Evolutionary conservation across 2,888 invertebrate species (phyloP), one percentile per base, ranked within the genome.

Genomic region (Urechis unicinctus): DNA sequence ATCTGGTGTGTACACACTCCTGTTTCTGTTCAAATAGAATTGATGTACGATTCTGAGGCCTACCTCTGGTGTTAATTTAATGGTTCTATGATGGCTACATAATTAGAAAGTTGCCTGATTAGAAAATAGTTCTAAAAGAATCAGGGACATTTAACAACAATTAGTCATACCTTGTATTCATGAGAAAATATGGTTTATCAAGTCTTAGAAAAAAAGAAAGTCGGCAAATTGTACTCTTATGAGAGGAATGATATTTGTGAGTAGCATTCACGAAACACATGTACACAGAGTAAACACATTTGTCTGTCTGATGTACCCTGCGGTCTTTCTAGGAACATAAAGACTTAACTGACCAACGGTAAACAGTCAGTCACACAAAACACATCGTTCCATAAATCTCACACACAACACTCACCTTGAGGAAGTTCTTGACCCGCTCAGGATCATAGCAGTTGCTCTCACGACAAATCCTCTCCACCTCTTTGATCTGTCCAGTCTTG

Each of bases 31-130:
- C 97, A 97, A 74, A 98, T 98, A 78, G 99, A 98, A 79, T 99
- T 98, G 81, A 99, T 99, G 77, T 98, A 98, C 28, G 99, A 98
- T 80, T 99, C 98, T 3, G 92, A 85, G 78, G 99, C 98, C 80
- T 99, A 98, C 62, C 95, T 95, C 81, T 96, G 98, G 83, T 99
- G n/a, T n/a, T n/a, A n/a, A n/a, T n/a, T n/a, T n/a, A n/a, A n/a
- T n/a, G n/a, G 98, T 24, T 99, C 98, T 77, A 99, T 98, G 1
- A 96, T 95, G n/a, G 98, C 97, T 58, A 99, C 83, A 84, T 99
- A 99, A 78, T 98, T 98, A 82, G 97, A 81, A 96, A 98, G 83
- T 99, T n/a, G n/a, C n/a, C n/a, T n/a, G n/a, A n/a, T n/a, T n/a
- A n/a, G n/a, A n/a, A n/a, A n/a, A n/a, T n/a, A n/a, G n/a, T n/a